Evolutionary conservation across 2,113 vertebrate species (phyloP).

Genomic region (Trichechus manatus): DNA sequence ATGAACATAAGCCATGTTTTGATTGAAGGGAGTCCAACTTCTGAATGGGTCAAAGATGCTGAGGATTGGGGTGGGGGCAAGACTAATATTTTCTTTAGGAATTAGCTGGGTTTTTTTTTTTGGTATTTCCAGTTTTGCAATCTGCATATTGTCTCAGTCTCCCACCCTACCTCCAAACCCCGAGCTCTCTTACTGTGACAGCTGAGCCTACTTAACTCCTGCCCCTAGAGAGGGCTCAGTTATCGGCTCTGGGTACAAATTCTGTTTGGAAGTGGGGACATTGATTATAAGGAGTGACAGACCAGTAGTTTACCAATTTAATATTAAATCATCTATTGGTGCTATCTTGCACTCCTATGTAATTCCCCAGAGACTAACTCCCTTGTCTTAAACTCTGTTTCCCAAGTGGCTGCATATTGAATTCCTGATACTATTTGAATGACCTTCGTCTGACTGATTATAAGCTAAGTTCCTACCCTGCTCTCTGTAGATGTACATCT

Average conservation of each 20-base stretch:
- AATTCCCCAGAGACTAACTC: not conserved
- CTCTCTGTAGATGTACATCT: not conserved
- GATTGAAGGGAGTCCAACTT: slow-evolving; percentile 71
- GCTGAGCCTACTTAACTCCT: not conserved
- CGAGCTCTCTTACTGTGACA: not conserved
- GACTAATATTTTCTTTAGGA: slow-evolving; percentile 53
- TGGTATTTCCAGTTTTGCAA: slow-evolving; percentile 23
- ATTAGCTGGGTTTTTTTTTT: not conserved
- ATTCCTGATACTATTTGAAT: slow-evolving; percentile 1
- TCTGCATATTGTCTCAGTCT: not conserved
- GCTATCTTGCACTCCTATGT: not conserved
- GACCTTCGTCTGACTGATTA: not conserved
- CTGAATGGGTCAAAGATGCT: slow-evolving; percentile 70
- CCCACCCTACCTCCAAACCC: not conserved
- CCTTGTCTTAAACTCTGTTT: not conserved
- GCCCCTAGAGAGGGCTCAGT: not conserved
- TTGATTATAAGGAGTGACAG: not conserved
- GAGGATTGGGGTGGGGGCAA: slow-evolving; percentile 52
- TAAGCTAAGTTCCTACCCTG: not conserved
- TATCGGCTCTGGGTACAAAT: not conserved
- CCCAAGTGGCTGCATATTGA: not conserved
- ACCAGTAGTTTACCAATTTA: not conserved
- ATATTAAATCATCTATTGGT: not conserved
- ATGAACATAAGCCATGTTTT: slow-evolving; percentile 63
- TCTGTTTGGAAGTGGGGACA: not conserved